Evolutionary conservation across 92 coral and sea anemone species (phyloP), one percentile per base, ranked within the genome.

Genomic region (Phenganax marumi): DNA sequence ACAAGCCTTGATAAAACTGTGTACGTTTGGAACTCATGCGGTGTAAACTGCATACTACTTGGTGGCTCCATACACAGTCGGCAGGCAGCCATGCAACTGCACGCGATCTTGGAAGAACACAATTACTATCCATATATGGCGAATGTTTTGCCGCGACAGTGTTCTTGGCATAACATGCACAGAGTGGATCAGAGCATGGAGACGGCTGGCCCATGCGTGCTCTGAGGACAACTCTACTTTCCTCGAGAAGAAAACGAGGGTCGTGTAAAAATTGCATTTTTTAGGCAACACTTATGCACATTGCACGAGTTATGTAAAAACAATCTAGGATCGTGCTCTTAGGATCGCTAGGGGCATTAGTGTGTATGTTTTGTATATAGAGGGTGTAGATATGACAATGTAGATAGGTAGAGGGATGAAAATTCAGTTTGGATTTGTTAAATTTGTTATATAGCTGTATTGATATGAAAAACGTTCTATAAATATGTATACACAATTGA

Each of bases 161-260:
- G 99, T 75, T 96, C 99, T 0, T 96, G 99, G 99, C 94, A 96
- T 43, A 89, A 96, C 50, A 89, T 92, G 90, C 92, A 96, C 75
- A 90, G 97, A 12, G 97, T 96, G n/a, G 99, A 96, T 60, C 93
- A 88, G 33, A 96, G 99, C 58, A 82, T 96, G 89, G 99, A 96
- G 68, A 96, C 99, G n/a, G 97, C 99, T 6, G 99, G 99, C n/a
- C 99, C 99, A 26, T 96, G 99, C 53, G 99, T 96, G 43, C 87
- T 92, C 25, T 92, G 84, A 85, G 16, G 50, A 16, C 9, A 16
- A 46, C 11, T n/a, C n/a, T 3, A n/a, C 47, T 8, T 50, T 26
- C 56, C 77, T n/a, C 60, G 25, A 26, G 25, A 14, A 14, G 63
- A 1, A 56, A 56, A 56, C 39, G 60, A 72, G 77, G 33, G 60